Percentiles rank a stretch among this genome's conserved stretches.
Evolutionary conservation across 2,888 invertebrate genomes (phyloP).

Genomic region (Heteropelma amictum): DNA sequence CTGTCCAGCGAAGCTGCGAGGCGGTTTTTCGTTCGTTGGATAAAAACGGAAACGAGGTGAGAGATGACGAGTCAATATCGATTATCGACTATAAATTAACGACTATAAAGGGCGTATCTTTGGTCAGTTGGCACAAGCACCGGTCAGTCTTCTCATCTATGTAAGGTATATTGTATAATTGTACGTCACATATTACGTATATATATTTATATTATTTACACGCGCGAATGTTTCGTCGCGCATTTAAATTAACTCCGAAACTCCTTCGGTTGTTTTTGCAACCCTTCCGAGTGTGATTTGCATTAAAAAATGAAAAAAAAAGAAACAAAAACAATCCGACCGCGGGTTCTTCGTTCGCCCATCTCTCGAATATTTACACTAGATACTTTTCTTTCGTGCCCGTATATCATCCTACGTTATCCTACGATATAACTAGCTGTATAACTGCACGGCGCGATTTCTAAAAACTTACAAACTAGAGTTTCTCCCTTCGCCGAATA

Average conservation of each 20-base stretch:
- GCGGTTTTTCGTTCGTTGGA: not conserved
- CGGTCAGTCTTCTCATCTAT: conserved; percentile 76
- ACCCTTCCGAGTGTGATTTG: conserved; percentile 57
- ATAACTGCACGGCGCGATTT: not conserved
- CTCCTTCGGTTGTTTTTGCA: conserved; percentile 57
- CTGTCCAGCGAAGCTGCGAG: not conserved
- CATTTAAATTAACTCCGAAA: conserved; percentile 58
- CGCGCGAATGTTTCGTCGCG: conserved; percentile 5
- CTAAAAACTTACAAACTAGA: conserved; percentile 22
- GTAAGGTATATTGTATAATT: conserved; percentile 66
- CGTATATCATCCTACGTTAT: not conserved
- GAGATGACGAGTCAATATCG: conserved; percentile 34
- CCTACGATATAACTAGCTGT: conserved; percentile 5
- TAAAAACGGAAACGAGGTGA: conserved; percentile 51
- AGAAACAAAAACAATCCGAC: not conserved
- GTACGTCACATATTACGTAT: conserved; percentile 46
- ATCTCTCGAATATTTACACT: conserved; percentile 43
- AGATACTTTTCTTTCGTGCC: not conserved
- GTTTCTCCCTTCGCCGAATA: not conserved
- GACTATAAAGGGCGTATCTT: conserved; percentile 65
- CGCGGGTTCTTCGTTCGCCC: not conserved
- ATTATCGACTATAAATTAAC: conserved; percentile 37
- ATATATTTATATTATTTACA: conserved; percentile 63
- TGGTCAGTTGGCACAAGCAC: conserved; percentile 77
- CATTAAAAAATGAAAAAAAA: conserved; percentile 29